A percentile compares a stretch with the other conserved stretches of the same genome.
These are phyloP conservation scores for Caenorhabditis uteleia DNA, from an alignment of 2,888 invertebrate species.

Conservation along the genomic window DNA sequence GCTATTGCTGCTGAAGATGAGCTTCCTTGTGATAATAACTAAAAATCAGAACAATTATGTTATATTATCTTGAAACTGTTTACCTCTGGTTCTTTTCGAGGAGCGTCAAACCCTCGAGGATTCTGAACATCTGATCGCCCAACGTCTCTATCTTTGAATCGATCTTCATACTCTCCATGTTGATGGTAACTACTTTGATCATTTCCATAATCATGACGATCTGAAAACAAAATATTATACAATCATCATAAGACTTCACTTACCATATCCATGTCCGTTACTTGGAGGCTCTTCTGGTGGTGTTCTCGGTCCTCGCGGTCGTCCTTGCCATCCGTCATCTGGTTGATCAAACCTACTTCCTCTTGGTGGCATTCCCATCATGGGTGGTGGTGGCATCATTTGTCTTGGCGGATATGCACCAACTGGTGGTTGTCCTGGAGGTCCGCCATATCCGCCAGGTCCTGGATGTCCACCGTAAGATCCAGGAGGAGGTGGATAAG, in stretches of 20 bases:
- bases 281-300: conserved; percentile 16
- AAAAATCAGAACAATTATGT: too few species aligned
- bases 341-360: conserved; percentile 29
- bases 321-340: conserved; percentile 8
- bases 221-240: neutral
- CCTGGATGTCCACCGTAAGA: conserved; percentile 5
- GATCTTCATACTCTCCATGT: conserved; percentile 6
- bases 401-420: conserved; percentile 3
- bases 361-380: neutral
- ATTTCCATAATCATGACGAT: neutral
- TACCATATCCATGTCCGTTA: neutral
- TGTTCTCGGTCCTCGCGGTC: conserved; percentile 17
- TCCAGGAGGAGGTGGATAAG: conserved; percentile 19
- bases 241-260: neutral
- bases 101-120: conserved; percentile 1
- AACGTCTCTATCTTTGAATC: conserved; percentile 4
- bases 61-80: too few species aligned
- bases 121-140: too few species aligned
- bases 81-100: conserved; percentile 17
- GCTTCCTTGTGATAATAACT: too few species aligned
- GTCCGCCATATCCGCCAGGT: neutral
- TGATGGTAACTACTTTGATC: conserved; percentile 1
- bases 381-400: conserved; percentile 2
- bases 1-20: conserved; percentile 7
- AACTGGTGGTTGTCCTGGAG: conserved; percentile 6